phyloP scores from a whole-genome alignment of 2,888 invertebrate species.

The Lypha dubia region DNA sequence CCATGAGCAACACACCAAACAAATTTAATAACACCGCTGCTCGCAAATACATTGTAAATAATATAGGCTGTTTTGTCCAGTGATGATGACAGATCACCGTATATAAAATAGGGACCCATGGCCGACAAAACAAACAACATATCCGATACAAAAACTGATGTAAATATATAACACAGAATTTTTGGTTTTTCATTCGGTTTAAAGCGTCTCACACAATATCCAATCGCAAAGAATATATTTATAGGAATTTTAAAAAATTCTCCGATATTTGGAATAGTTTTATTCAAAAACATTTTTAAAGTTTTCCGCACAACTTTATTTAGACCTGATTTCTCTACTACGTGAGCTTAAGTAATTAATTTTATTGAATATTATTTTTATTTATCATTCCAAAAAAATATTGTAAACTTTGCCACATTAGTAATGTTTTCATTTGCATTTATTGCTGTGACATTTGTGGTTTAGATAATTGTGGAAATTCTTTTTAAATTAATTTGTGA shows the following conservation, averaged over 20 bases:
- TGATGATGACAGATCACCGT: background rate
- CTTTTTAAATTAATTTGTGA: background rate
- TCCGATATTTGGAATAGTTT: slow-evolving; percentile 32
- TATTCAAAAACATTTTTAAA: background rate
- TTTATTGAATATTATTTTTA: too few relatives aligned
- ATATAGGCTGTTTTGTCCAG: slow-evolving; percentile 39
- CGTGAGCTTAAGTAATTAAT: too few relatives aligned
- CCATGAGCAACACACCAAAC: background rate
- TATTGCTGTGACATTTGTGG: slow-evolving; percentile 41
- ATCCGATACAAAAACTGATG: background rate
- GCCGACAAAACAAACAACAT: accelerated
- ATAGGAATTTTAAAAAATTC: slow-evolving; percentile 42
- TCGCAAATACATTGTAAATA: slow-evolving; percentile 28
- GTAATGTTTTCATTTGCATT: background rate
- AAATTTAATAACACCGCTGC: background rate
- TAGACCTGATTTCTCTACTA: too few relatives aligned
- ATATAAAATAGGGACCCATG: slow-evolving; percentile 2
- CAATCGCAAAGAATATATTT: slow-evolving; percentile 26
- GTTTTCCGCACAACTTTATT: background rate
- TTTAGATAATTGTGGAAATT: slow-evolving; percentile 13
- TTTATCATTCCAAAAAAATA: background rate
- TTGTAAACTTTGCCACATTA: background rate
- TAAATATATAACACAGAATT: background rate
- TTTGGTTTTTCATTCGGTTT: slow-evolving; percentile 5
- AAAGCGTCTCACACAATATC: slow-evolving; percentile 38